These are phyloP conservation scores for Teleogryllus oceanicus DNA, from an alignment of 2,888 invertebrate species.

Conservation along the genomic window DNA sequence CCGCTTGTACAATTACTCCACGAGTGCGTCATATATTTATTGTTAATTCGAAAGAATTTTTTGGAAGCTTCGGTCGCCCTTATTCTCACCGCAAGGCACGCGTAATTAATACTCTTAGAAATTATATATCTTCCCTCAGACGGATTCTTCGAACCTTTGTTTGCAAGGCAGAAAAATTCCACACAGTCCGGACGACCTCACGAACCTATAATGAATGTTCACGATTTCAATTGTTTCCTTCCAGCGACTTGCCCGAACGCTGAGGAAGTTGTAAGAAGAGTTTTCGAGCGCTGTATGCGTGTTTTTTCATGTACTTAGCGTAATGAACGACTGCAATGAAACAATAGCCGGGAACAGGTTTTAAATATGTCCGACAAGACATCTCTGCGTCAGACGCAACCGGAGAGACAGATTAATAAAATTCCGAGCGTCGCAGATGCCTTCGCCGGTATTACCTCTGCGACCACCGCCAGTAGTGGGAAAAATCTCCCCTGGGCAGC, in stretches of 20 bases:
- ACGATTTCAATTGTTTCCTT: constrained; percentile 3
- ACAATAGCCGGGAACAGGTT: neutral
- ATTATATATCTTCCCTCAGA: neutral
- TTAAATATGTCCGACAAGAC: neutral
- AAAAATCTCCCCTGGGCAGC: too few relatives aligned
- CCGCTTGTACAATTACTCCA: neutral
- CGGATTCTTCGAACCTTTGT: neutral
- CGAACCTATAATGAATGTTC: constrained; percentile 1
- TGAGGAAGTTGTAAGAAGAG: constrained; percentile 1
- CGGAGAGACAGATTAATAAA: neutral
- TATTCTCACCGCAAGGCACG: constrained; percentile 3
- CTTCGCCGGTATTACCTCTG: too few relatives aligned
- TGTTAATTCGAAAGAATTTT: constrained; percentile 4
- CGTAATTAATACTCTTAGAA: neutral
- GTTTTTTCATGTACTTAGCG: neutral
- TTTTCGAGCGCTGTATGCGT: neutral
- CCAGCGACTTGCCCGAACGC: neutral
- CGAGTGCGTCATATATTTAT: neutral
- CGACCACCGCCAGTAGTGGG: too few relatives aligned
- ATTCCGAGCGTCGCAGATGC: neutral
- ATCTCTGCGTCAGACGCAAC: neutral
- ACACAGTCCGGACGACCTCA: neutral
- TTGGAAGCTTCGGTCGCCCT: neutral
- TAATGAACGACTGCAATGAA: constrained; percentile 8
- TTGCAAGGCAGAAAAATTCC: constrained; percentile 5